Evolutionary conservation across 2,113 vertebrate species (phyloP).

Genomic region (Bolborhynchus lineola): DNA sequence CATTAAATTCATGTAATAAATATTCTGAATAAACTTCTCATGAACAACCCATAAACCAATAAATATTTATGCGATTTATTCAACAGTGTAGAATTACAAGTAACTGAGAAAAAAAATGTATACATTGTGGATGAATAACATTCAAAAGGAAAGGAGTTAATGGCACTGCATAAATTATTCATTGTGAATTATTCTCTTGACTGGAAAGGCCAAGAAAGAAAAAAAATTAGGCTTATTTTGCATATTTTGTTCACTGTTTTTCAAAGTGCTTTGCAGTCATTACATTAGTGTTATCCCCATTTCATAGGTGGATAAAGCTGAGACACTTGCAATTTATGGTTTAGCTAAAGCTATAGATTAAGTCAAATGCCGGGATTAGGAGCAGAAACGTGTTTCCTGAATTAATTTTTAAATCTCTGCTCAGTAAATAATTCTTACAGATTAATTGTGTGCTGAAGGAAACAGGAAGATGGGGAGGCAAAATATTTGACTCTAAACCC

Average conservation of each 20-base stretch:
- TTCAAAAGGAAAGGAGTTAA: background rate
- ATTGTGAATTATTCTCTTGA: conserved; percentile 17
- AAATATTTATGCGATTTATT: conserved; percentile 51
- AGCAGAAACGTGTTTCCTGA: background rate
- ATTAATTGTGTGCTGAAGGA: background rate
- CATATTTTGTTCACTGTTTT: background rate
- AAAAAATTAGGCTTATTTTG: background rate
- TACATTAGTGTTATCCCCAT: background rate
- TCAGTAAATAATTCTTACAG: background rate
- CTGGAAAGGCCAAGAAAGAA: background rate
- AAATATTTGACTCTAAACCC: background rate
- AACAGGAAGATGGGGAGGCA: background rate
- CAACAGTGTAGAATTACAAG: conserved; percentile 7
- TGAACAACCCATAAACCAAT: background rate
- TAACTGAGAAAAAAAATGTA: background rate
- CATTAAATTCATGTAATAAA: background rate
- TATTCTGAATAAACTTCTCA: conserved; percentile 3
- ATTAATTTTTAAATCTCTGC: background rate
- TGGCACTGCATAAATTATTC: conserved; percentile 13
- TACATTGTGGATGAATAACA: background rate
- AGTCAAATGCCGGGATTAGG: background rate
- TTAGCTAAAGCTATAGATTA: background rate
- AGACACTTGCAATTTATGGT: background rate
- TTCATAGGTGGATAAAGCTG: background rate
- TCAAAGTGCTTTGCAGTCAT: background rate